phyloP scores from a whole-genome alignment of 2,113 vertebrate species.

The Indri indri region DNA sequence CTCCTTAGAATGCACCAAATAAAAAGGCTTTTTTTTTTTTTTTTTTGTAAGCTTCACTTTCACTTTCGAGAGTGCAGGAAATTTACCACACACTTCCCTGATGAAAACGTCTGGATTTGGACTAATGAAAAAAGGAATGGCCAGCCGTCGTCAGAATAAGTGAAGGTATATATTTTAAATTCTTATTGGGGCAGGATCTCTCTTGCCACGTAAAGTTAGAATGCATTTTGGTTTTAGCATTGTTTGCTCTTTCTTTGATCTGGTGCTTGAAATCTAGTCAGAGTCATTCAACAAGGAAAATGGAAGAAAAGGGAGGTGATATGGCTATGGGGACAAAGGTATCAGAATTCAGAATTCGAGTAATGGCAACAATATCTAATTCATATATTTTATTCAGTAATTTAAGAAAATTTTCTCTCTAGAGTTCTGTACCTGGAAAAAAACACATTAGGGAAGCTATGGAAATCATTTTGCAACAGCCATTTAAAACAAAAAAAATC shows the following conservation, averaged over 20 bases:
- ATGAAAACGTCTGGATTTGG: not conserved
- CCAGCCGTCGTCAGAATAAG: not conserved
- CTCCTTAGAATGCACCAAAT: not conserved
- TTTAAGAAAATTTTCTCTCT: not conserved
- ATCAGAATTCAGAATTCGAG: not conserved
- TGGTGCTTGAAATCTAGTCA: not conserved
- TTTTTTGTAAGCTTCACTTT: slow-evolving; percentile 56
- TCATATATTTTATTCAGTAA: not conserved
- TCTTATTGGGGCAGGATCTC: not conserved
- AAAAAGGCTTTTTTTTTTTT: not conserved
- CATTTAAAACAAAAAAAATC: not conserved
- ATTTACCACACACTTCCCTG: no score
- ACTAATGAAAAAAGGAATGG: not conserved
- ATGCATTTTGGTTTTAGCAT: not conserved
- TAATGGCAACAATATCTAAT: not conserved
- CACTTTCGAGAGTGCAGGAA: slow-evolving; percentile 57
- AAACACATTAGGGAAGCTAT: not conserved
- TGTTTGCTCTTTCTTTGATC: not conserved
- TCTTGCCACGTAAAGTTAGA: not conserved
- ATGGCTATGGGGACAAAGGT: not conserved
- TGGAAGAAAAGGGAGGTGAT: not conserved
- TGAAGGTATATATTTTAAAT: slow-evolving; percentile 26
- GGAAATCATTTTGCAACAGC: not conserved
- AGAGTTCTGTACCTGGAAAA: not conserved
- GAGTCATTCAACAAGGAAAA: not conserved